Base-by-base conservation (phyloP, 2,797 vertebrate genomes). In the Argya squamiceps region DNA sequence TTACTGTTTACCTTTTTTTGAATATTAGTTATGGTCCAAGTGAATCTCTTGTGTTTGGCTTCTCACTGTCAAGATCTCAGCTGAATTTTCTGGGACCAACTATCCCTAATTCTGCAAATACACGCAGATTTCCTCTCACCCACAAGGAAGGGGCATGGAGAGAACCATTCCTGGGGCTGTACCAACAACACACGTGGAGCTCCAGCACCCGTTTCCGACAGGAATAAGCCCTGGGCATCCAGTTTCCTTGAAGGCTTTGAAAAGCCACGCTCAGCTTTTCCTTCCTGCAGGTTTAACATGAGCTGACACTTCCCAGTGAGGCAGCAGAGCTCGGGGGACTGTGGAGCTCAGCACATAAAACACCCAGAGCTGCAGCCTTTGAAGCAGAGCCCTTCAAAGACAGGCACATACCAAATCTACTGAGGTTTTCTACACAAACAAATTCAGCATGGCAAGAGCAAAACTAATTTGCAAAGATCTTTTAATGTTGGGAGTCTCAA, bases 401-500 rank as follows among this genome's bases (percentile, higher is more conserved):
- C 50, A 39, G 41, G 19, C 70, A 80, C 86, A 81, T 60, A 68
- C 78, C 79, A 67, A 71, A 76, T 82, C 92, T 68, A 63, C 87
- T 12, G 75, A 94, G 70, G 91, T 68, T 85, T 83, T 77, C 44
- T 84, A 75, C 88, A 70, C 90, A 91, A 92, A 82, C 75, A 92
- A 89, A 80, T 92, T 39, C 92, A 84, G 71, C 46, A 69, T 68
- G 65, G 92, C 89, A 36, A 95, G 84, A 81, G 74, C 93, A 93
- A 50, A 91, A 80, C 90, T 79, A 70, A 78, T 84, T 95, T 91
- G 79, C 93, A 78, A 90, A 80, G 67, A 85, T 44, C 85, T 95
- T 95, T 84, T 82, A 93, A 93, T 59, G 88, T 58, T 52, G 26
- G 3, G 47, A 85, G 85, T 77, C 92, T 94, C 95, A 81, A 88